Base-by-base conservation (phyloP, 1,140 invertebrate species). In the Papilio polyxenes region DNA sequence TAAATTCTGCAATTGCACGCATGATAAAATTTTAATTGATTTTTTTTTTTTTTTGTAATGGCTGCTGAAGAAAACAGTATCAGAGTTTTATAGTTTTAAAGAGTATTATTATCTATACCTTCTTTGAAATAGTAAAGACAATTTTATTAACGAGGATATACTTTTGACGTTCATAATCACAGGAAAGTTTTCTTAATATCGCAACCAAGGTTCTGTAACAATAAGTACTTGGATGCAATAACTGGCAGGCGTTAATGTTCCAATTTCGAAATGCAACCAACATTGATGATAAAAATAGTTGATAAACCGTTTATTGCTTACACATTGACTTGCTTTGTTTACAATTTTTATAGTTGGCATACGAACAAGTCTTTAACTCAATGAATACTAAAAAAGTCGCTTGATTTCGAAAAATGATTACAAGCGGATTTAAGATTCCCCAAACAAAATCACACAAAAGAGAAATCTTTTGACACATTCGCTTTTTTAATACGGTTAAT, bases 271-370 rank as follows among this genome's bases (percentile, higher is more conserved):
- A 72, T 72, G 31, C 31, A 72, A 69, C 9, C 11, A 69, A 37
- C 65, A 40, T 72, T 72, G 23, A 72, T 37, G 31, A 72, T 72
- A 72, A 72, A 65, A 72, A 72, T 40, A 72, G 31, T 40, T 23
- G 65, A 72, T 72, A 72, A 72, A 37, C 23, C 31, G 23, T 72
- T 31, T 40, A 37, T 37, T 15, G 11, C 15, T 31, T 72, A 72
- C 31, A 72, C 65, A 72, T 72, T 9, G 65, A 65, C 23, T 72
- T 13, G 23, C 31, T 37, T 72, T 37, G 65, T 72, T 72, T 37
- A 37, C 65, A 9, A 8, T 59, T 65, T 65, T 65, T 65, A n/a
- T 20, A 59, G 40, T 20, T 8, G 17, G 56, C 17, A 59, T n/a
- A 59, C 56, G 17, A 59, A 59, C n/a, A 53, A 53, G 15, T 17